Conservation (phyloP, 2,113 vertebrate genomes). For the Pipra filicauda region DNA sequence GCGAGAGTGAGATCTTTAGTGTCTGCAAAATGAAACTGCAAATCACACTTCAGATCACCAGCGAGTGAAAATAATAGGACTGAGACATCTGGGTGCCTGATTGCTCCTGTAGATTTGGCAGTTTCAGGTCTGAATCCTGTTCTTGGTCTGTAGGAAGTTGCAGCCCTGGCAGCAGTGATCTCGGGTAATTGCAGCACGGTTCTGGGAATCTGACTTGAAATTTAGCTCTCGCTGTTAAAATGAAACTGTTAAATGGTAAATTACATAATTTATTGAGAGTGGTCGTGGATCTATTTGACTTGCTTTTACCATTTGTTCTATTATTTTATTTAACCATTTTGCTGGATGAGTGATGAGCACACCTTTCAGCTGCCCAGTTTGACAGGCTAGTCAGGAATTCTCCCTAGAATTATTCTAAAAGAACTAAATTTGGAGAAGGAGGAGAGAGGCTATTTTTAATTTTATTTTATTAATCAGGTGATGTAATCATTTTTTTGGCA, state of each 20-base stretch:
- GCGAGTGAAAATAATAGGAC: background rate
- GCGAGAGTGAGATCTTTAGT: background rate
- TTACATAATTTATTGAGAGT: background rate
- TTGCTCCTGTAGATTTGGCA: background rate
- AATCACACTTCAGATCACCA: slow-evolving; percentile 10
- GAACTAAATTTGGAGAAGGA: background rate
- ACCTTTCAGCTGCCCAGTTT: slow-evolving; percentile 10
- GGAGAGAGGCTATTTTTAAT: background rate
- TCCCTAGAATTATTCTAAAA: background rate
- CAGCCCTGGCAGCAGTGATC: background rate
- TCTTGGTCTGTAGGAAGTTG: background rate
- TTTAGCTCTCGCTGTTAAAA: background rate
- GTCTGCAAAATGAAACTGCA: slow-evolving; percentile 25
- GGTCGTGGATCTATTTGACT: slow-evolving; percentile 37
- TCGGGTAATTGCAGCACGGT: background rate
- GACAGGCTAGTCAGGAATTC: background rate
- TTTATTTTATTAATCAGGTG: background rate
- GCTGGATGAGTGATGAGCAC: background rate
- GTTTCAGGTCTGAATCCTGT: background rate
- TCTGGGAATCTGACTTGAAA: slow-evolving; percentile 44
- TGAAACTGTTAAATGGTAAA: slow-evolving; percentile 24
- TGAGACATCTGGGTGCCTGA: slow-evolving; percentile 1
- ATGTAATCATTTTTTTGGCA: background rate
- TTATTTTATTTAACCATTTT: slow-evolving; percentile 38
- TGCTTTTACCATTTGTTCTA: slow-evolving; percentile 21